Conservation (phyloP, 2,797 vertebrate species). For the Oophaga sylvatica region DNA sequence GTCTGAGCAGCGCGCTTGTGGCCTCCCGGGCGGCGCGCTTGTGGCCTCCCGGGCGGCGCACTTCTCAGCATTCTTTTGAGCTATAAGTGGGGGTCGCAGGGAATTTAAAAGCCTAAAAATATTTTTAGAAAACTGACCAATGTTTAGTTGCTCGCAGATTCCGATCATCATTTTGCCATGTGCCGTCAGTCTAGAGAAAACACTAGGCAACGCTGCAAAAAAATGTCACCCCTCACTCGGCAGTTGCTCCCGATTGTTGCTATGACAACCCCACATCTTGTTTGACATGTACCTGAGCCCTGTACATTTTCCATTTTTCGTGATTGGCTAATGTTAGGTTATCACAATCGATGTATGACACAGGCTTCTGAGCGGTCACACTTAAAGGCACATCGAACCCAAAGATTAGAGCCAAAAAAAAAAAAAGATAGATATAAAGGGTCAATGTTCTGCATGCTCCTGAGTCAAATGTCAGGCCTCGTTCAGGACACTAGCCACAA, state of each 20-base stretch:
- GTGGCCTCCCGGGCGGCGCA: too few species aligned
- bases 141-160: background rate
- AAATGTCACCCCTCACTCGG: slow-evolving; percentile 12
- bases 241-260: slow-evolving; percentile 14
- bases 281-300: slow-evolving; percentile 14
- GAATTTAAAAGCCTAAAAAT: too few species aligned
- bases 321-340: background rate
- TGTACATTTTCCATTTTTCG: background rate
- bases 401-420: background rate
- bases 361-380: background rate
- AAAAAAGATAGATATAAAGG: background rate
- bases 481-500: background rate
- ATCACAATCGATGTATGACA: background rate
- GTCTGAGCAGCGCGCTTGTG: too few species aligned
- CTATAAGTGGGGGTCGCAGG: too few species aligned
- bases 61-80: too few species aligned
- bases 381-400: background rate
- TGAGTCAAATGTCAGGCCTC: background rate
- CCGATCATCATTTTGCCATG: background rate
- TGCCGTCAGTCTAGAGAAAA: background rate
- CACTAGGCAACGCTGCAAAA: background rate
- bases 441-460: background rate
- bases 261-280: slow-evolving; percentile 23
- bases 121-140: too few species aligned
- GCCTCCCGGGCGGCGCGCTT: too few species aligned